Conservation (phyloP, 2,113 vertebrate genomes). For the Siniperca chuatsi region DNA sequence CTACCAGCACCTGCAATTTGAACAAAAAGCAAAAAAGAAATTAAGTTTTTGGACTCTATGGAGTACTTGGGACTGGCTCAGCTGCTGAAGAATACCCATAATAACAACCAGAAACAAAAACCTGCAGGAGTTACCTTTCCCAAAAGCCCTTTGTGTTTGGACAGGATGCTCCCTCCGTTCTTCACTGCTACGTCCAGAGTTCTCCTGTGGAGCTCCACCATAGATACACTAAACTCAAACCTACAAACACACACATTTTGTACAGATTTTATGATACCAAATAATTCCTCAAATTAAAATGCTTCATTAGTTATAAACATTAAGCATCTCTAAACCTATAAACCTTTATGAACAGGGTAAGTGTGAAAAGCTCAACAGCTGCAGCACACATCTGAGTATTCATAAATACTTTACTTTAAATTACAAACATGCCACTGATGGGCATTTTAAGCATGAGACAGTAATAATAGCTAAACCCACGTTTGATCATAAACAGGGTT, state of each 20-base stretch:
- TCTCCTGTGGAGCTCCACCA: constrained; percentile 92
- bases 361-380: neutral
- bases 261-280: neutral
- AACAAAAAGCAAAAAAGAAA: neutral
- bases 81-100: neutral
- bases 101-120: neutral
- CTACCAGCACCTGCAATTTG: constrained; percentile 87
- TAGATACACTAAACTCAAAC: constrained; percentile 95
- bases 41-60: neutral
- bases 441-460: neutral
- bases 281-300: neutral
- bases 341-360: neutral
- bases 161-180: constrained; percentile 94
- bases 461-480: constrained; percentile 78
- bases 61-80: too few relatives aligned
- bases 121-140: constrained; percentile 87
- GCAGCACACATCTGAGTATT: neutral
- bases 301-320: neutral
- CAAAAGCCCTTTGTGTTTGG: constrained; percentile 97
- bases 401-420: neutral
- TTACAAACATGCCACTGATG: neutral
- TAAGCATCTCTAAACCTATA: neutral
- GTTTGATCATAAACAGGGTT: constrained; percentile 96
- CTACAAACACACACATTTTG: constrained; percentile 70
- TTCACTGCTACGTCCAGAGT: constrained; percentile 96